Evolutionary conservation across 2,797 vertebrate genomes (phyloP).

Genomic region (Cygnus olor): DNA sequence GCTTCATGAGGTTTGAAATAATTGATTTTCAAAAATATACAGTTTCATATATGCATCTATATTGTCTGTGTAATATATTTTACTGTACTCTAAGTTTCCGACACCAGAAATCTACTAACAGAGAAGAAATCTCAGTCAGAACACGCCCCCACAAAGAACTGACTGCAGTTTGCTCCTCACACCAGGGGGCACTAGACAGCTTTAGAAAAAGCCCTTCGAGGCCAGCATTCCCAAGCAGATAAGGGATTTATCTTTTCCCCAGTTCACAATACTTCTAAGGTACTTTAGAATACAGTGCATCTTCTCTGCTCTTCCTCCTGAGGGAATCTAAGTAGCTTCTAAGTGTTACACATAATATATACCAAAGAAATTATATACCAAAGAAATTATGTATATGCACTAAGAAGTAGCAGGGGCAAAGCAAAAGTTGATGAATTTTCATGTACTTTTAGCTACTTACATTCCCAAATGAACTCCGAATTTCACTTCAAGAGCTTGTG

Average conservation of each 20-base stretch:
- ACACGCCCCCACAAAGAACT: neutral
- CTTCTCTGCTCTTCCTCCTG: constrained; percentile 37
- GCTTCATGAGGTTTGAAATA: neutral
- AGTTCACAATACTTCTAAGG: constrained; percentile 4
- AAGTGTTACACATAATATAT: neutral
- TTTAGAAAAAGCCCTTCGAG: constrained; percentile 23
- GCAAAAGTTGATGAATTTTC: neutral
- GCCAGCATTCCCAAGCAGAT: neutral
- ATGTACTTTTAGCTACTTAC: neutral
- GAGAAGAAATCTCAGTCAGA: neutral
- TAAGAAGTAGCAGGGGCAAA: neutral
- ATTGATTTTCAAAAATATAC: neutral
- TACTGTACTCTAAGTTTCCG: neutral
- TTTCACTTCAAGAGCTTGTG: neutral
- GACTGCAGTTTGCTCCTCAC: constrained; percentile 13
- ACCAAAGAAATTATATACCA: neutral
- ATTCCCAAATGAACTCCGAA: neutral
- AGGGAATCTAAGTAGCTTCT: constrained; percentile 32
- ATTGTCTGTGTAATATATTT: neutral
- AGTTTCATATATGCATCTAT: neutral
- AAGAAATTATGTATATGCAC: neutral
- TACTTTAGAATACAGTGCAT: constrained; percentile 16
- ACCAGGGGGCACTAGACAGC: constrained; percentile 59
- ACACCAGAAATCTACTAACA: neutral
- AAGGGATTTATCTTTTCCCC: neutral